phyloP scores from a whole-genome alignment of 2,888 invertebrate genomes.

The Synergus gifuensis region DNA sequence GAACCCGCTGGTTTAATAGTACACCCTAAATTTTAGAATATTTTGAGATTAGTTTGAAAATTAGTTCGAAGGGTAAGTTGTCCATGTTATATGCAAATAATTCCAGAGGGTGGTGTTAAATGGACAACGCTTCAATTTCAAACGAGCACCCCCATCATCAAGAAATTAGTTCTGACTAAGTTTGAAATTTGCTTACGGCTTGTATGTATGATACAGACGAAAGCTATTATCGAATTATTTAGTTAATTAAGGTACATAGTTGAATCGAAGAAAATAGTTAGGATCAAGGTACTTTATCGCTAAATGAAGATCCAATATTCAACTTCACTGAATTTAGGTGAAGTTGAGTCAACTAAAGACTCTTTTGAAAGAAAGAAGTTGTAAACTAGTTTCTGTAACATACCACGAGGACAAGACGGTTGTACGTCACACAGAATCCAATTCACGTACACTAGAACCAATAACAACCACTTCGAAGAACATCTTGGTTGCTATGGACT shows the following conservation, averaged over 20 bases:
- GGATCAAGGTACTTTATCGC: neutral
- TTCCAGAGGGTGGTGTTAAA: neutral
- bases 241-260: neutral
- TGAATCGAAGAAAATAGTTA: conserved; percentile 4
- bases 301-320: neutral
- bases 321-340: neutral
- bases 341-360: neutral
- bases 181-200: neutral
- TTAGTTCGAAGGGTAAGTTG: neutral
- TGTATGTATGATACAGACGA: neutral
- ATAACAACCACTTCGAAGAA: conserved; percentile 21
- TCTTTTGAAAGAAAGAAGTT: conserved; percentile 49
- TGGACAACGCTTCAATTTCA: conserved; percentile 17
- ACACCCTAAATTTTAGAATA: neutral
- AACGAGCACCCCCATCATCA: neutral
- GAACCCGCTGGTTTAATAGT: neutral
- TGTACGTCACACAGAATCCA: conserved; percentile 5
- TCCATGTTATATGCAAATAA: neutral
- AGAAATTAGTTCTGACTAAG: conserved; percentile 16
- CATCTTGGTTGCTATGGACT: conserved; percentile 17
- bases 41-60: neutral
- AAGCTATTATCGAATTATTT: conserved; percentile 1
- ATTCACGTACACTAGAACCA: conserved; percentile 23
- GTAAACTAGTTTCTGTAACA: conserved; percentile 49
- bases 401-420: neutral